Evolutionary conservation across 2,113 vertebrate species (phyloP).

Genomic region (Phrynosoma blainvillii): DNA sequence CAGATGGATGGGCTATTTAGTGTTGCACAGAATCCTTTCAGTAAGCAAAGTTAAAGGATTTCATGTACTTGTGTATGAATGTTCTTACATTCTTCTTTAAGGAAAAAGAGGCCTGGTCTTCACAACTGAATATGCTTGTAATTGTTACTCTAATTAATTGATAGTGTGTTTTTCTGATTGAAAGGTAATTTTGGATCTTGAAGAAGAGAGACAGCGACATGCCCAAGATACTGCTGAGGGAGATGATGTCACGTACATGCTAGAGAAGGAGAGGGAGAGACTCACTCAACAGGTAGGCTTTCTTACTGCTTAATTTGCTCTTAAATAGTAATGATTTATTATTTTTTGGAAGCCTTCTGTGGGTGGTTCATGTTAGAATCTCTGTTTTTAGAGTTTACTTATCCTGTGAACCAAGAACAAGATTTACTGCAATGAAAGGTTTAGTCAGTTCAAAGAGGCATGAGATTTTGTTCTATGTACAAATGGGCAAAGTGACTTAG

Average conservation of each 20-base stretch:
- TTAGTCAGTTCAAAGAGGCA: background rate
- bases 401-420: background rate
- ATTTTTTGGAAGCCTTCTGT: background rate
- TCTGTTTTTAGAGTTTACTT: conserved; percentile 3
- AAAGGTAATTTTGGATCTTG: conserved; percentile 95
- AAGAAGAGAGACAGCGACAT: conserved; percentile 92
- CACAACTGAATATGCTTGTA: background rate
- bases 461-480: no score
- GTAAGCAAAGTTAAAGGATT: background rate
- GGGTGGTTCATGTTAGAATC: background rate
- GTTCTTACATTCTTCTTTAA: background rate
- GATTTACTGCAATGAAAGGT: background rate
- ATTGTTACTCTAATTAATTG: background rate
- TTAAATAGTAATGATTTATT: background rate
- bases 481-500: background rate
- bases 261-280: conserved; percentile 95
- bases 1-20: no score
- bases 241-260: conserved; percentile 96
- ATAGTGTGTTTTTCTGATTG: conserved; percentile 46
- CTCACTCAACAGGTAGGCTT: conserved; percentile 90
- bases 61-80: background rate
- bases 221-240: conserved; percentile 96
- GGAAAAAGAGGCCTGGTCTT: background rate
- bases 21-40: background rate
- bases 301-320: background rate